Evolutionary conservation across 2,888 invertebrate genomes (phyloP).

Genomic region (Drosophila anomalata): DNA sequence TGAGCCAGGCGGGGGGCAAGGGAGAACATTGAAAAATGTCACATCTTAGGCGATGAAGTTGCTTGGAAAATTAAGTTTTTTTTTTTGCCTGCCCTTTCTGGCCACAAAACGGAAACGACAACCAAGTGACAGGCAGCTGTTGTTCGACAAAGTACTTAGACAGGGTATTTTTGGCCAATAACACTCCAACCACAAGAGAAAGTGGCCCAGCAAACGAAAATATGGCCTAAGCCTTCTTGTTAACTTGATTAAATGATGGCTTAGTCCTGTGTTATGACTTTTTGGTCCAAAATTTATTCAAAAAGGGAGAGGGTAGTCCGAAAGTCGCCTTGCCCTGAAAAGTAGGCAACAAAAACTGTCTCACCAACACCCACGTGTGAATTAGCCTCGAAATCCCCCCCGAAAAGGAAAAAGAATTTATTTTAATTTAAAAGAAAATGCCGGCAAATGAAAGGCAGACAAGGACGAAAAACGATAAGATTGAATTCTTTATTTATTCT

Average conservation of each 20-base stretch:
- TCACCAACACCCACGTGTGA: constrained; percentile 30
- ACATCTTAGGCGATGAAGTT: constrained; percentile 69
- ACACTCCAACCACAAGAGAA: no score
- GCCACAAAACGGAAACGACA: constrained; percentile 24
- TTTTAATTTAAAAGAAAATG: constrained; percentile 27
- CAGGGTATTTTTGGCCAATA: constrained; percentile 14
- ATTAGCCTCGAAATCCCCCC: constrained; percentile 29
- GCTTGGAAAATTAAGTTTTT: constrained; percentile 65
- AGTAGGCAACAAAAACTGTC: constrained; percentile 18
- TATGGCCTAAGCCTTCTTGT: not conserved
- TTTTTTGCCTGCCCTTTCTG: not conserved
- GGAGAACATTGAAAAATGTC: constrained; percentile 67
- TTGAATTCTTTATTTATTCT: no score
- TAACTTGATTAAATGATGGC: constrained; percentile 3
- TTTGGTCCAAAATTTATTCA: not conserved
- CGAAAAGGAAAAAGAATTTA: constrained; percentile 16
- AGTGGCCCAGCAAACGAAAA: not conserved
- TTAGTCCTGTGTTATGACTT: not conserved
- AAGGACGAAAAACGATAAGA: not conserved
- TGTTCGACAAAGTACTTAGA: constrained; percentile 29
- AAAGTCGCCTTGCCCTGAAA: not conserved
- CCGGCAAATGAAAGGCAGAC: not conserved
- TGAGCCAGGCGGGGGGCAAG: constrained; percentile 27
- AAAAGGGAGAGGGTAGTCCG: not conserved
- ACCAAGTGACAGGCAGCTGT: constrained; percentile 34